Evolutionary conservation across 1,140 invertebrate species (phyloP), one percentile per base, ranked within the genome.

Genomic region (Drosophila kanapiae): DNA sequence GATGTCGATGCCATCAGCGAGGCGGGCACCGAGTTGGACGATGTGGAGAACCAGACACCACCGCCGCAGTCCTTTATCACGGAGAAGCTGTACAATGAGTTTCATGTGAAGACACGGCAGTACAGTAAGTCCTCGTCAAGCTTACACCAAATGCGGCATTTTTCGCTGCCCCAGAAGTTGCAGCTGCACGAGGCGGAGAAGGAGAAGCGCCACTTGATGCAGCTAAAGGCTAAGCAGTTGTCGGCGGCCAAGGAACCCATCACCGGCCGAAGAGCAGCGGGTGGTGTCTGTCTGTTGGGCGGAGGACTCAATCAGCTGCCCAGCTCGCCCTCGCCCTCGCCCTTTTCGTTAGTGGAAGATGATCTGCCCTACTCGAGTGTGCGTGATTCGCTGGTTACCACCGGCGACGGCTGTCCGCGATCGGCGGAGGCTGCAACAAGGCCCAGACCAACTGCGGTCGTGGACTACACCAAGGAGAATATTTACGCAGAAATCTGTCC

Each of bases 401-500:
- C 83, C 38, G 81, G 69, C 18, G 60, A 91, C n/a, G 78, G 48
- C 7, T 75, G 82, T 42, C 42, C 70, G 57, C 64, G 61, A 31
- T 51, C 75, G 14, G 42, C 70, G 9, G 65, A 70, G 18, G 51
- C 11, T 42, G n/a, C 58, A 43, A n/a, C 8, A 3, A 27, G 51
- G 23, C 49, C 61, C 1, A 18, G 51, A 42, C 38, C 57, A 11
- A 16, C 35, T 27, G 45, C 79, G 11, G 49, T 72, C 14, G 47
- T 77, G 45, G 91, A 92, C 40, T 94, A 95, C 80, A 88, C 93
- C 6, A 94, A 94, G 56, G 94, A 95, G 65, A 95, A 95, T 64
- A 95, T 95, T 70, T 95, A 95, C 76, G 94, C 94, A 43, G 94
- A 95, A 77, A 95, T 95, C 40, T 95, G 94, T 76, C 92, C 94